These are phyloP conservation scores for Rhamnusium bicolor DNA, from an alignment of 2,888 invertebrate species.

Conservation along the genomic window DNA sequence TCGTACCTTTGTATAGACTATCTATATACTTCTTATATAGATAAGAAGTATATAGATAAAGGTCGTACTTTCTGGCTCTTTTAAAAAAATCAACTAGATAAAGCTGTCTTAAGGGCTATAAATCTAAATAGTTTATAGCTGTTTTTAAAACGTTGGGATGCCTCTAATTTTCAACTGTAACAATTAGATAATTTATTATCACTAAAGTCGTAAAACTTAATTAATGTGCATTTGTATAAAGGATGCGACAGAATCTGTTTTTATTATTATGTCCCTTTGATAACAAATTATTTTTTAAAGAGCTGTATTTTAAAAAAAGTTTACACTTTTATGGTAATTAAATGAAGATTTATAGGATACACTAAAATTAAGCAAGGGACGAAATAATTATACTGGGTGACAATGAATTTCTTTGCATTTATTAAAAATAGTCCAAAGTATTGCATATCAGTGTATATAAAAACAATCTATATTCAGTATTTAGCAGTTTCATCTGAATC, in stretches of 20 bases:
- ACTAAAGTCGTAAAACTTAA: conserved; percentile 4
- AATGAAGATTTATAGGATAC: not conserved
- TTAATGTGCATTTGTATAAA: not conserved
- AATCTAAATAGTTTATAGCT: not conserved
- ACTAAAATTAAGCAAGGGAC: not conserved
- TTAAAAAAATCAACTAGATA: no score
- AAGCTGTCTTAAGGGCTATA: not conserved
- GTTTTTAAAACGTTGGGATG: not conserved
- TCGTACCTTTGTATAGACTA: no score
- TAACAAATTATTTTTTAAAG: not conserved
- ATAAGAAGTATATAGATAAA: no score
- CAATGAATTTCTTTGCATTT: no score
- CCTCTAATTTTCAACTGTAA: not conserved
- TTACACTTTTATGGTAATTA: not conserved
- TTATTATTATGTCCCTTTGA: not conserved
- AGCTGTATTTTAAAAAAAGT: not conserved
- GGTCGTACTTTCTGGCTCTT: no score
- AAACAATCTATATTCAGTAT: no score
- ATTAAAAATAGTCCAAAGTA: no score
- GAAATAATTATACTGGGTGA: no score
- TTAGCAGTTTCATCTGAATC: no score
- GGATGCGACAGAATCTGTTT: not conserved
- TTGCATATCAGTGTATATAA: no score
- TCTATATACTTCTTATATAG: no score
- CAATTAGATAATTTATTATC: conserved; percentile 13